These are phyloP conservation scores for Romanogobio albipinnatus DNA, from an alignment of 2,113 vertebrate genomes.

Conservation along the genomic window DNA sequence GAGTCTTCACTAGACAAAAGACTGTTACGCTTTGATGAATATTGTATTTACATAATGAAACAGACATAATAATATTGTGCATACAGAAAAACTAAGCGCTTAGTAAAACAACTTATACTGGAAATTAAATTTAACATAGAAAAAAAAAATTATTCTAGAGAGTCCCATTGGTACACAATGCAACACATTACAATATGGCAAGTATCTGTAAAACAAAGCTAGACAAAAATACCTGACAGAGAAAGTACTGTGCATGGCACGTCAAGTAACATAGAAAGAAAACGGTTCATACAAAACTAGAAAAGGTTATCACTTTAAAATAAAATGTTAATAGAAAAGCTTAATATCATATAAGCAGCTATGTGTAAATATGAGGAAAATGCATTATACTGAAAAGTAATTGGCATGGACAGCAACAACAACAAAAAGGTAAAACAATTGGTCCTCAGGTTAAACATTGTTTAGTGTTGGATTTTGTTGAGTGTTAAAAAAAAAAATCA, in stretches of 20 bases:
- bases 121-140: slow-evolving; percentile 44
- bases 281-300: slow-evolving; percentile 63
- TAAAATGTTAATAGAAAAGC: slow-evolving; percentile 56
- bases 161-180: slow-evolving; percentile 55
- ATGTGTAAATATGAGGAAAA: slow-evolving; percentile 20
- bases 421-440: slow-evolving; percentile 29
- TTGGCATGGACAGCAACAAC: background rate
- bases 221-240: slow-evolving; percentile 67
- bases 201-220: slow-evolving; percentile 68
- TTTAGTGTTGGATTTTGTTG: background rate
- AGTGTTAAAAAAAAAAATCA: background rate
- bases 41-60: slow-evolving; percentile 39
- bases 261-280: slow-evolving; percentile 64
- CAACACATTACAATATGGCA: slow-evolving; percentile 71
- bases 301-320: slow-evolving; percentile 52
- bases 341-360: slow-evolving; percentile 27
- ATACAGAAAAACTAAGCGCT: slow-evolving; percentile 39
- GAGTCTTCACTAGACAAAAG: slow-evolving; percentile 35
- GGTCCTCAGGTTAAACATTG: background rate
- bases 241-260: slow-evolving; percentile 66
- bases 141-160: slow-evolving; percentile 13
- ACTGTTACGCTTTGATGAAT: slow-evolving; percentile 7
- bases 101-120: slow-evolving; percentile 40
- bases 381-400: slow-evolving; percentile 18
- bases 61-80: slow-evolving; percentile 38